Base-by-base conservation (phyloP, 1,140 invertebrate species). In the Papilio polytes region DNA sequence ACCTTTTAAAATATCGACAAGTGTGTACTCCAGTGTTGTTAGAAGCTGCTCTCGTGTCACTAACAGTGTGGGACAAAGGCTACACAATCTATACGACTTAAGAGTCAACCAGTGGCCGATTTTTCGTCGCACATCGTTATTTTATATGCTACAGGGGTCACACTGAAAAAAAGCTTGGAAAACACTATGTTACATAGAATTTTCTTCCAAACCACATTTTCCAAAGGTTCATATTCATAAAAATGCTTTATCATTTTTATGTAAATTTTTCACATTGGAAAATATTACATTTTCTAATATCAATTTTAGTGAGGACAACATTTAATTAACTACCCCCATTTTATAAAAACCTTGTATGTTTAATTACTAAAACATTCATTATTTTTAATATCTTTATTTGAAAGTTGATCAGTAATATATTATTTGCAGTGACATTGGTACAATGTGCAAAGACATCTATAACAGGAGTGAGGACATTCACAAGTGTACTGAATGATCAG, bases 401-500 rank as follows among this genome's bases (percentile, higher is more conserved):
- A 53, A 56, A 56, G 31, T 53, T 18, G 53, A 74, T 78, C 74
- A 74, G 26, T 78, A 13, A 59, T 59, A 72, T 66, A 46, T 56
- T 77, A 78, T 41, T 90, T 85, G 22, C 81, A 93, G 91, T 88
- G 46, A 85, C 81, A 7, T 82, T 89, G 6, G 13, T 86, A 78
- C 89, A 91, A 85, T 87, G 86, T 46, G 72, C 86, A 10, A 94
- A 91, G 78, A 78, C 81, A 10, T 18, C 87, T 44, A 76, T 82
- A 7, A 51, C 82, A 10, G 89, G 89, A 84, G 82, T 84, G 46
- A 85, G 93, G 0, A 83, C 83, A 8, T 94, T 94, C 81, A 91
- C 88, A 18, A 88, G 80, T 15, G 82, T 91, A 63, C 85, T 94
- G 31, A 91, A 86, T 41, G 92, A 92, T n/a, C 85, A 96, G 72